Percentiles rank a stretch among this genome's conserved stretches.
Evolutionary conservation across 2,113 vertebrate species (phyloP).

Genomic region (Sus scrofa): DNA sequence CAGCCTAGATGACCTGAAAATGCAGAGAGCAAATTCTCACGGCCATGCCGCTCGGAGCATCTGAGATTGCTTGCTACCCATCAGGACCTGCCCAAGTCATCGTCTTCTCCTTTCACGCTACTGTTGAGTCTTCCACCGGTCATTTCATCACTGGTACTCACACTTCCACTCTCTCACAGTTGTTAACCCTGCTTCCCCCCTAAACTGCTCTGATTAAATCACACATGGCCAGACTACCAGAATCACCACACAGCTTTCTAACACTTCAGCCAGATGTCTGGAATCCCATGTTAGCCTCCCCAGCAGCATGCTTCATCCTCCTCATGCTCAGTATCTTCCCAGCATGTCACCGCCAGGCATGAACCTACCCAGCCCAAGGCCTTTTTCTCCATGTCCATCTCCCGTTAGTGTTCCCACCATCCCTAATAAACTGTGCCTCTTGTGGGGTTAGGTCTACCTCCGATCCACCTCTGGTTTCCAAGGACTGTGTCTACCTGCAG

Average conservation of each 20-base stretch:
- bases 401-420: accelerated
- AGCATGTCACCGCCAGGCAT: too few species aligned
- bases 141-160: background rate
- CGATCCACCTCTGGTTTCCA: too few species aligned
- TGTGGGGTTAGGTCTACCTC: accelerated
- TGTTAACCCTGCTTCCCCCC: background rate
- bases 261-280: accelerated
- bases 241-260: accelerated
- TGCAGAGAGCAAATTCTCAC: background rate
- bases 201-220: background rate
- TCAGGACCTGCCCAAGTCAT: background rate
- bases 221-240: accelerated
- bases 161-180: too few species aligned
- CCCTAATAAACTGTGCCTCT: accelerated
- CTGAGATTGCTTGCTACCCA: background rate
- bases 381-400: background rate
- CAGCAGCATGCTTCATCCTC: too few species aligned
- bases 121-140: background rate
- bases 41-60: background rate
- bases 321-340: background rate
- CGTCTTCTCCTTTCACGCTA: accelerated
- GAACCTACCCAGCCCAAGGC: background rate
- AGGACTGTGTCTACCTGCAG: background rate
- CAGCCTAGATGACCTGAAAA: too few species aligned
- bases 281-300: background rate